Evolutionary conservation across 2,888 invertebrate genomes (phyloP).

Genomic region (Polydrusus cervinus): DNA sequence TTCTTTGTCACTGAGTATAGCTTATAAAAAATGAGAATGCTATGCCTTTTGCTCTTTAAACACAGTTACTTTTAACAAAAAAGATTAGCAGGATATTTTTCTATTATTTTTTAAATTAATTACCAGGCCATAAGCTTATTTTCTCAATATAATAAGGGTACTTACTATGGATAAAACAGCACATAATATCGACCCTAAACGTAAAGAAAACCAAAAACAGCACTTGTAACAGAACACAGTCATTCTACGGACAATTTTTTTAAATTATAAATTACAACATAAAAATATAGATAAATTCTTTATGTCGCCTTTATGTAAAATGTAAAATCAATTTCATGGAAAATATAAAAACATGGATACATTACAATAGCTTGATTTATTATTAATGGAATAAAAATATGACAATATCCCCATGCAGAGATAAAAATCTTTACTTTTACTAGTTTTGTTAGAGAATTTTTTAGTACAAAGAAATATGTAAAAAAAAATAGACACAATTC

Average conservation of each 20-base stretch:
- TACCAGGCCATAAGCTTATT: too few species aligned
- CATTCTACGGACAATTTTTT: constrained; percentile 4
- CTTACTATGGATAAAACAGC: constrained; percentile 41
- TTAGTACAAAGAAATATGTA: too few species aligned
- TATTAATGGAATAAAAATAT: constrained; percentile 3
- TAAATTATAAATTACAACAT: neutral
- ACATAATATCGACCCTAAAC: constrained; percentile 29
- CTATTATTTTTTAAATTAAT: too few species aligned
- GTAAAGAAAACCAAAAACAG: constrained; percentile 48
- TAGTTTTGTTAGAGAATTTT: neutral
- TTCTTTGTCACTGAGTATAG: too few species aligned
- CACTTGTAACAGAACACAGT: constrained; percentile 18
- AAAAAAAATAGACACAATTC: too few species aligned
- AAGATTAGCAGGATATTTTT: too few species aligned
- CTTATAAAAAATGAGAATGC: too few species aligned
- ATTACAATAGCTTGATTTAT: neutral
- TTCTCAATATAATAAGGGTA: neutral
- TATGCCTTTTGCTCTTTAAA: too few species aligned
- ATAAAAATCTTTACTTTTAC: neutral
- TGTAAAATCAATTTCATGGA: constrained; percentile 7
- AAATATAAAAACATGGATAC: constrained; percentile 1
- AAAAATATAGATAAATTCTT: neutral
- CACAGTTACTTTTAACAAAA: too few species aligned
- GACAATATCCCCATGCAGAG: neutral
- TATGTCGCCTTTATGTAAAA: neutral